phyloP scores from a whole-genome alignment of 2,113 vertebrate genomes.

The Chroicocephalus ridibundus region DNA sequence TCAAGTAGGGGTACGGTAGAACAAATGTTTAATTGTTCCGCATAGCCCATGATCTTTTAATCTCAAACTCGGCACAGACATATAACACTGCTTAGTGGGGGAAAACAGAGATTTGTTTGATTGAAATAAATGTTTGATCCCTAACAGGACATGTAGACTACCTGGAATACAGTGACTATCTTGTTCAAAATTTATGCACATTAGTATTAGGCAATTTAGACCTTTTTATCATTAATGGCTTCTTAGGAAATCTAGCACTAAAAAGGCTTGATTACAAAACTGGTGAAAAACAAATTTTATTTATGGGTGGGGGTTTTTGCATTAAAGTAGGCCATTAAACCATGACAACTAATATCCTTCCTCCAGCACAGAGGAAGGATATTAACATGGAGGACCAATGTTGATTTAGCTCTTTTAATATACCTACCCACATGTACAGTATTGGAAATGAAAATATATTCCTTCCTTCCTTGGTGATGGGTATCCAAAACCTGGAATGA shows the following conservation, averaged over 20 bases:
- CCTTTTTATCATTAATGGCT: background rate
- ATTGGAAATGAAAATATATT: background rate
- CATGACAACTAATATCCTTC: background rate
- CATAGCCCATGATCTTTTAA: constrained; percentile 26
- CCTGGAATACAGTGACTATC: background rate
- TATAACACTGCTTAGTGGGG: constrained; percentile 11
- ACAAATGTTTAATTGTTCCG: constrained; percentile 51
- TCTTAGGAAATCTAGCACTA: background rate
- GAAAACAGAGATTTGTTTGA: constrained; percentile 51
- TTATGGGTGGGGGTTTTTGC: background rate
- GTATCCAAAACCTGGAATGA: background rate
- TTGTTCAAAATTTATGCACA: constrained; percentile 10
- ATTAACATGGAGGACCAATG: background rate
- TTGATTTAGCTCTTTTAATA: background rate
- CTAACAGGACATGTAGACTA: background rate
- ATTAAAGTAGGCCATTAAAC: background rate
- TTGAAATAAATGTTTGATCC: constrained; percentile 37
- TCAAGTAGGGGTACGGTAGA: background rate
- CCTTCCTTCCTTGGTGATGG: background rate
- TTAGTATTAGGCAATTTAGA: background rate
- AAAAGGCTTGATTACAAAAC: background rate
- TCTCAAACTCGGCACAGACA: background rate
- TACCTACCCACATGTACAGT: background rate
- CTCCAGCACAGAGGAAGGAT: background rate
- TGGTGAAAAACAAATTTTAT: background rate